phyloP scores from a whole-genome alignment of 2,888 invertebrate species.

The Tryphoninae sp. region DNA sequence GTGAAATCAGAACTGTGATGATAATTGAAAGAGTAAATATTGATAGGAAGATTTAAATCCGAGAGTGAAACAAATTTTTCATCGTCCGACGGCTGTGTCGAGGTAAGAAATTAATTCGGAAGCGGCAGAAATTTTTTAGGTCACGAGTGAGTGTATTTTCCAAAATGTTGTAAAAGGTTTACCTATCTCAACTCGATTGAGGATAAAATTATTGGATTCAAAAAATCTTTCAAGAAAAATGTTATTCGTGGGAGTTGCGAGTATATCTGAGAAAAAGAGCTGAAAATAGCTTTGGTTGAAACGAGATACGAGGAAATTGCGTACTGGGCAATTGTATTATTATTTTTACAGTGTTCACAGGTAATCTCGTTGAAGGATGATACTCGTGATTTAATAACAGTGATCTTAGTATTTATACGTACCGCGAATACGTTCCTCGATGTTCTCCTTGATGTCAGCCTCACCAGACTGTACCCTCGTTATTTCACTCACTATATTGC shows the following conservation, averaged over 20 bases:
- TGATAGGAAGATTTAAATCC: too few relatives aligned
- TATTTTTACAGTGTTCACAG: background rate
- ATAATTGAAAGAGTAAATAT: too few relatives aligned
- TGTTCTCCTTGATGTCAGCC: constrained; percentile 24
- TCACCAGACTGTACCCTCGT: constrained; percentile 36
- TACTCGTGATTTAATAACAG: background rate
- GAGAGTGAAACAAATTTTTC: too few relatives aligned
- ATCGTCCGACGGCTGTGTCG: too few relatives aligned
- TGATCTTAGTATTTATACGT: constrained; percentile 13
- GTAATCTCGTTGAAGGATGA: background rate
- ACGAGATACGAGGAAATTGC: background rate
- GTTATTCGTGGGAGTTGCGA: background rate
- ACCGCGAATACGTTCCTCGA: constrained; percentile 44
- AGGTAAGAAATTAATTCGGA: too few relatives aligned
- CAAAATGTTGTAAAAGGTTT: too few relatives aligned
- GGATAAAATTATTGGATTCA: background rate
- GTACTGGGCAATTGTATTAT: background rate
- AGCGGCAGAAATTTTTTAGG: too few relatives aligned
- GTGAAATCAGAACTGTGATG: too few relatives aligned
- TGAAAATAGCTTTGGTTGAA: background rate
- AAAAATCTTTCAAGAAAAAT: background rate
- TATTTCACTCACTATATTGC: constrained; percentile 34
- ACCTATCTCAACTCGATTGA: too few relatives aligned
- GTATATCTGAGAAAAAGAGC: background rate
- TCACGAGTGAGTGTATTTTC: too few relatives aligned